Evolutionary conservation across 2,888 invertebrate species (phyloP).

Genomic region (Drosophila flavopinicola): DNA sequence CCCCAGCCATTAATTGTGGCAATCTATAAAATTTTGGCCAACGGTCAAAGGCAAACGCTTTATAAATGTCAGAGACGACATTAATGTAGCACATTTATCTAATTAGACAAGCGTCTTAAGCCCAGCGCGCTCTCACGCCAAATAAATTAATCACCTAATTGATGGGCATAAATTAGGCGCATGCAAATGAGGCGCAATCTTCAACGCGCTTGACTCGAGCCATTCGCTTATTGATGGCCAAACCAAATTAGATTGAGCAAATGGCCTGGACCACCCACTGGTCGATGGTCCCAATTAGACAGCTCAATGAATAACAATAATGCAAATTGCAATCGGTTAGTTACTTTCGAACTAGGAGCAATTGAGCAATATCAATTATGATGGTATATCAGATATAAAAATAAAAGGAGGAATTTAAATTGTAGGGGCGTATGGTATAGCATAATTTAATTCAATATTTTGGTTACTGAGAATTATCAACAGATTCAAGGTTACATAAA

Average conservation of each 20-base stretch:
- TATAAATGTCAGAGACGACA: conserved; percentile 71
- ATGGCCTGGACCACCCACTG: conserved; percentile 48
- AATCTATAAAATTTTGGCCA: conserved; percentile 13
- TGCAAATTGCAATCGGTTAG: no score
- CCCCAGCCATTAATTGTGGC: conserved; percentile 24
- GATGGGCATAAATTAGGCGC: conserved; percentile 72
- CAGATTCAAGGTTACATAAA: no score
- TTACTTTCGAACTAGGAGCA: no score
- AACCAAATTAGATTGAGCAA: conserved; percentile 67
- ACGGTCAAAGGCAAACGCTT: conserved; percentile 38
- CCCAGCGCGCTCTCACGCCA: conserved; percentile 62
- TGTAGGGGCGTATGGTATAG: no score
- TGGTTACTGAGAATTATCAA: no score
- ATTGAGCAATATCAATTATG: no score
- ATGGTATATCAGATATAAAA: no score
- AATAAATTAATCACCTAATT: conserved; percentile 79
- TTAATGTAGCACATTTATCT: conserved; percentile 77
- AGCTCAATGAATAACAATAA: no score
- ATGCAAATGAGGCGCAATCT: conserved; percentile 61
- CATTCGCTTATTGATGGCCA: conserved; percentile 62
- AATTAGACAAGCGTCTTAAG: conserved; percentile 77
- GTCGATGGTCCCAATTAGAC: no score
- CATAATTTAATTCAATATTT: no score
- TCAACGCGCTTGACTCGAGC: conserved; percentile 17
- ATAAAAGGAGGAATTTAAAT: no score